phyloP scores from a whole-genome alignment of 2,888 invertebrate genomes.

The Clivina fossor region DNA sequence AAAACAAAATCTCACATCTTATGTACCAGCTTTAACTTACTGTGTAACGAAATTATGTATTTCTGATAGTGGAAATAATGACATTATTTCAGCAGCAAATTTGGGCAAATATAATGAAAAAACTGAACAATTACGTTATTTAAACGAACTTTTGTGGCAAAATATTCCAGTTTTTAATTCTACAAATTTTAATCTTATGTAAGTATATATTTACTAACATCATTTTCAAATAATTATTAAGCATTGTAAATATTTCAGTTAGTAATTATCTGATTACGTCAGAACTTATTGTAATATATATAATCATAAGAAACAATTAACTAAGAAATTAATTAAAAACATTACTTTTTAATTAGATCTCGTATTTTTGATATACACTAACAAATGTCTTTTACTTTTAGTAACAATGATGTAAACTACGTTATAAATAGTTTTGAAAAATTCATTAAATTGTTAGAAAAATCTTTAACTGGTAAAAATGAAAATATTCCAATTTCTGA shows the following conservation, averaged over 20 bases:
- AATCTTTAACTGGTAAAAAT: slow-evolving; percentile 25
- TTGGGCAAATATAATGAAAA: slow-evolving; percentile 58
- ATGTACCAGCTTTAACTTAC: slow-evolving; percentile 22
- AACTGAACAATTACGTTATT: slow-evolving; percentile 54
- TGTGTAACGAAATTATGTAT: slow-evolving; percentile 21
- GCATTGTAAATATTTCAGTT: too few relatives aligned
- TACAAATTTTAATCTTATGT: slow-evolving; percentile 54
- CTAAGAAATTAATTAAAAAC: neutral
- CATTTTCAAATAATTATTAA: too few relatives aligned
- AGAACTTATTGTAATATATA: too few relatives aligned
- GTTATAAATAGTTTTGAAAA: slow-evolving; percentile 36
- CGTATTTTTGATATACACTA: too few relatives aligned
- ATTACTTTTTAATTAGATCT: too few relatives aligned
- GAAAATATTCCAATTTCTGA: slow-evolving; percentile 2
- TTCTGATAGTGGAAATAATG: slow-evolving; percentile 42
- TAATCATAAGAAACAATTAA: neutral
- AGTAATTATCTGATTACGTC: too few relatives aligned
- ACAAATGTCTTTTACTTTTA: slow-evolving; percentile 38
- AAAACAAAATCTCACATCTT: slow-evolving; percentile 4
- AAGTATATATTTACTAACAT: slow-evolving; percentile 48
- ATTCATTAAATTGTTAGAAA: slow-evolving; percentile 38
- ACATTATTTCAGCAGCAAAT: slow-evolving; percentile 51
- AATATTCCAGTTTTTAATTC: slow-evolving; percentile 60
- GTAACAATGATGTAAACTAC: slow-evolving; percentile 41
- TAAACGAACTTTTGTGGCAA: slow-evolving; percentile 63